Base-by-base conservation (phyloP, 2,888 invertebrate genomes). In the Nymphalis urticae region DNA sequence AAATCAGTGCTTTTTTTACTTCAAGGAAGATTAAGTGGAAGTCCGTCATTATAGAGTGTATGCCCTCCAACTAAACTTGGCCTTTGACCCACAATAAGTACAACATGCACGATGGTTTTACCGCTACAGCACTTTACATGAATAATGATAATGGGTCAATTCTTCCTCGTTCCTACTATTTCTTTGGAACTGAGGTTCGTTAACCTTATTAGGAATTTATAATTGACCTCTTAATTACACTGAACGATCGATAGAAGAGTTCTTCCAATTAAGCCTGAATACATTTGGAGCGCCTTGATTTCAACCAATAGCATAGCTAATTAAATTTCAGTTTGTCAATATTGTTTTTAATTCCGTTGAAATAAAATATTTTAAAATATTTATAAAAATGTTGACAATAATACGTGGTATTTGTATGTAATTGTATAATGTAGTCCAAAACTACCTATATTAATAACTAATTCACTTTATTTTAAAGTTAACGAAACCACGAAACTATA, bases 51-150 rank as follows among this genome's bases (percentile, higher is more conserved):
- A 61, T 21, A 48, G 17, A 27, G 53, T 27, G 32, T 62, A 62
- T 47, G 48, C 48, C 66, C 62, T 66, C 62, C 61, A 66, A 66
- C 62, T 62, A 48, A 32, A 62, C 53, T 62, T 66, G 60, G 61
- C 61, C 66, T 61, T 67, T 67, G 54, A 62, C 62, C 62, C 42
- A 56, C 66, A 48, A 48, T 58, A 42, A 62, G 60, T 60, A 47
- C 61, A 62, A 54, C 50, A 21, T 48, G 61, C 56, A 62, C 50
- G 62, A 5, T 54, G 54, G 66, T 32, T n/a, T 54, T 62, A 66
- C 61, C 66, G 66, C 48, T 66, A 66, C 56, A 21, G 32, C 48
- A 62, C 54, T 36, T 42, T 42, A 48, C 36, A 53, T 51, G 32
- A 54, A 17, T 48, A 48, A 66, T 54, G 53, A 47, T 51, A 32